phyloP scores from a whole-genome alignment of 2,888 invertebrate genomes.

The Pinctada fucata region DNA sequence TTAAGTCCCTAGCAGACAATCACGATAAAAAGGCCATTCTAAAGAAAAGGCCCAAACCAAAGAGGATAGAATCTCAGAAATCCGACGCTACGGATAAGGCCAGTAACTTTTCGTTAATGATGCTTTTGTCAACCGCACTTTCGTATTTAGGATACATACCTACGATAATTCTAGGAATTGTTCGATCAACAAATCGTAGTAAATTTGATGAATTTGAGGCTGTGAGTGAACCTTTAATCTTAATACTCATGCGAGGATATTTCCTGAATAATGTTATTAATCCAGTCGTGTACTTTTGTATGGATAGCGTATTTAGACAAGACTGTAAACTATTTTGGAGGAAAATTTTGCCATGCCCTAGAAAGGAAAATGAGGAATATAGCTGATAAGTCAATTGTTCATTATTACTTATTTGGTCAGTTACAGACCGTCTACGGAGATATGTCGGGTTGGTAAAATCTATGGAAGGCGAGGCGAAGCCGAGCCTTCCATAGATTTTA shows the following conservation, averaged over 20 bases:
- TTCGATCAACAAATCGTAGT: background rate
- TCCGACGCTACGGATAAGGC: background rate
- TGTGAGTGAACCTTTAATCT: background rate
- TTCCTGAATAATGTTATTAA: background rate
- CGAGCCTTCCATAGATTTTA: no score
- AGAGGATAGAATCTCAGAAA: background rate
- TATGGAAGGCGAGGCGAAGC: no score
- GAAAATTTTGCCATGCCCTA: background rate
- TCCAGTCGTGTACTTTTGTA: background rate
- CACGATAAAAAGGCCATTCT: background rate
- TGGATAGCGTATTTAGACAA: background rate
- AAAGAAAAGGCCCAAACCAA: background rate
- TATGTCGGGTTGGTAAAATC: no score
- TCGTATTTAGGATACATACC: background rate
- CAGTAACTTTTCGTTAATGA: background rate
- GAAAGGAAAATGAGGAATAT: background rate
- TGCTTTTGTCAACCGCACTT: background rate
- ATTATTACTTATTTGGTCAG: no score
- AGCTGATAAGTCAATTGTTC: no score
- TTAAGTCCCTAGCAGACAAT: background rate
- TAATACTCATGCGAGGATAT: background rate
- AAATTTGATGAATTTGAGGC: background rate
- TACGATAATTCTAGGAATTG: background rate
- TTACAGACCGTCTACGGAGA: no score
- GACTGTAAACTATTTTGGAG: background rate